A percentile compares a stretch with the other conserved stretches of the same genome.
phyloP scores from a whole-genome alignment of 2,113 vertebrate species.

The Protobothrops flavoviridis region DNA sequence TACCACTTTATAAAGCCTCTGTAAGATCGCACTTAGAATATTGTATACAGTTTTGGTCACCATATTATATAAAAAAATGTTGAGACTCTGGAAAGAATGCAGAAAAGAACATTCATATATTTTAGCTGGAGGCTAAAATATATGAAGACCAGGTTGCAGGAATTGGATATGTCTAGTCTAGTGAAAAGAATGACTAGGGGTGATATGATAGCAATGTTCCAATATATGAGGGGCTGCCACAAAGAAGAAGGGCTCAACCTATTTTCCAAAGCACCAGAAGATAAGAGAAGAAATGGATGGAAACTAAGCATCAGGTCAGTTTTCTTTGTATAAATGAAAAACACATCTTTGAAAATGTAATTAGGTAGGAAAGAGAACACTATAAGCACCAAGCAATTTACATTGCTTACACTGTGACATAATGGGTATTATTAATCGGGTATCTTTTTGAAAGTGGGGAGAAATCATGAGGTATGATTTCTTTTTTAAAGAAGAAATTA shows the following conservation, averaged over 20 bases:
- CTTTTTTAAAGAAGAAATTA: background rate
- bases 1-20: background rate
- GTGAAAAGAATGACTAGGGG: too few relatives aligned
- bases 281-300: background rate
- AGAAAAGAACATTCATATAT: too few relatives aligned
- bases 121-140: too few relatives aligned
- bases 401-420: background rate
- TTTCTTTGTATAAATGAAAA: background rate
- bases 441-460: background rate
- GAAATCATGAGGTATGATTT: background rate
- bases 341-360: background rate
- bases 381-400: background rate
- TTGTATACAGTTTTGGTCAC: background rate
- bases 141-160: too few relatives aligned
- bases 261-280: background rate
- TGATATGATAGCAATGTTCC: too few relatives aligned
- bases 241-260: too few relatives aligned
- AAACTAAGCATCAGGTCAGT: background rate
- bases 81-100: background rate
- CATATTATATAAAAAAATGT: background rate
- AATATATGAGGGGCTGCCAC: too few relatives aligned
- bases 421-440: background rate
- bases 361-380: background rate
- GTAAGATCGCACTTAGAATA: background rate
- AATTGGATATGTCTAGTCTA: too few relatives aligned